Conservation (phyloP, 2,888 invertebrate genomes). For the Megastigmus dorsalis region DNA sequence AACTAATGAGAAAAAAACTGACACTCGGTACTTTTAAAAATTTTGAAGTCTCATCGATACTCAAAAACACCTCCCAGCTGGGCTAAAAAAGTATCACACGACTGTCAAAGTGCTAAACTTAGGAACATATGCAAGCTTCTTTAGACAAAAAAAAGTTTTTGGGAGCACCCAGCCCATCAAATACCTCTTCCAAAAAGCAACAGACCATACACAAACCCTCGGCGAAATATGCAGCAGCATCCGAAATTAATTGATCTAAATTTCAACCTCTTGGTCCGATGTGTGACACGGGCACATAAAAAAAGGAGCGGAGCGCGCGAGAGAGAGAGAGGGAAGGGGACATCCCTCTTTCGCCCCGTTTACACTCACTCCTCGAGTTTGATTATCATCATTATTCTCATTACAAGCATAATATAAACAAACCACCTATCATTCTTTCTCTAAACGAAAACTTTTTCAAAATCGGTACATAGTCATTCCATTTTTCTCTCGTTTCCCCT, state of each 20-base stretch:
- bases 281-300: slow-evolving; percentile 28
- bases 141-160: background rate
- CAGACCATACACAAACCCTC: background rate
- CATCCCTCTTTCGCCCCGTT: slow-evolving; percentile 27
- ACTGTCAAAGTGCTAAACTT: slow-evolving; percentile 14
- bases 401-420: slow-evolving; percentile 1
- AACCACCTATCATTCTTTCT: too few relatives aligned
- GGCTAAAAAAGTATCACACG: slow-evolving; percentile 11
- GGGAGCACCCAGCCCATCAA: too few relatives aligned
- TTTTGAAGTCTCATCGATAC: background rate
- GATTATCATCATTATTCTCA: too few relatives aligned
- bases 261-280: slow-evolving; percentile 1
- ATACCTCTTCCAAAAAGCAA: background rate
- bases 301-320: slow-evolving; percentile 6
- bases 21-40: too few relatives aligned
- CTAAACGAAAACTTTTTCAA: too few relatives aligned
- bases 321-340: slow-evolving; percentile 12
- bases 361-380: slow-evolving; percentile 13
- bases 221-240: background rate
- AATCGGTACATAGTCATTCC: too few relatives aligned
- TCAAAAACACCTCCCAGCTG: background rate
- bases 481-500: too few relatives aligned
- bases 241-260: slow-evolving; percentile 42
- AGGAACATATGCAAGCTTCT: slow-evolving; percentile 25
- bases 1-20: too few relatives aligned